Conservation (phyloP, 2,888 invertebrate species). For the Microchrysa polita region DNA sequence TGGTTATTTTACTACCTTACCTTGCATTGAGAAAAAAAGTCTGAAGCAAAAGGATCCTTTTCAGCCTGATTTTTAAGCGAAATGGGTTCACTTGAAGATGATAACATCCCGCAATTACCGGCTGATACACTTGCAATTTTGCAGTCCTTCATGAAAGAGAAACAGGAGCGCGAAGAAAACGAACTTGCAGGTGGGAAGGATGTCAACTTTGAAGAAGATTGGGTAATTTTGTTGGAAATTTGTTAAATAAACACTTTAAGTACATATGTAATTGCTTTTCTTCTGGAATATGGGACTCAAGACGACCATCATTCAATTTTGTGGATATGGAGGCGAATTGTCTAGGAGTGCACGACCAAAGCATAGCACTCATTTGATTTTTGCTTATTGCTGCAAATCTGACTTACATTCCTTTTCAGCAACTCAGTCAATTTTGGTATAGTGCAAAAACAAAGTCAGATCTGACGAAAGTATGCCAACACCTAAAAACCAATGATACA, state of each 20-base stretch:
- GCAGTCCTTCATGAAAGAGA: slow-evolving; percentile 80
- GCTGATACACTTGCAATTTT: slow-evolving; percentile 77
- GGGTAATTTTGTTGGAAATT: no score
- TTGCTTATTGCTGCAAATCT: no score
- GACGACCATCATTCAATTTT: no score
- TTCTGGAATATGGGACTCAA: no score
- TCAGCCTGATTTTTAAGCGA: background rate
- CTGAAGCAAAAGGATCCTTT: background rate
- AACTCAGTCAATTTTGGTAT: slow-evolving; percentile 99
- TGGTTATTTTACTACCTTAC: no score
- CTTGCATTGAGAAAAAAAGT: background rate
- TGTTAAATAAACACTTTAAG: no score
- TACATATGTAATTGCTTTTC: no score
- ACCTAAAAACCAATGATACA: slow-evolving; percentile 63
- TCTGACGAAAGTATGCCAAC: slow-evolving; percentile 75
- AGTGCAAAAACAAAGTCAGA: slow-evolving; percentile 78
- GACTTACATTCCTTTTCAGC: slow-evolving; percentile 68
- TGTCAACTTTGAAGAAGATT: slow-evolving; percentile 78
- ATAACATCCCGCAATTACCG: slow-evolving; percentile 74
- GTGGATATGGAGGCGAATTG: no score
- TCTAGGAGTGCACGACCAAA: no score
- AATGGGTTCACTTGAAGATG: slow-evolving; percentile 53
- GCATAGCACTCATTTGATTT: no score
- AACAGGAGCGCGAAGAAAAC: slow-evolving; percentile 70
- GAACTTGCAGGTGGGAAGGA: slow-evolving; percentile 65